These are phyloP conservation scores for Rhombomys opimus DNA, from an alignment of 2,113 vertebrate species.

Conservation along the genomic window DNA sequence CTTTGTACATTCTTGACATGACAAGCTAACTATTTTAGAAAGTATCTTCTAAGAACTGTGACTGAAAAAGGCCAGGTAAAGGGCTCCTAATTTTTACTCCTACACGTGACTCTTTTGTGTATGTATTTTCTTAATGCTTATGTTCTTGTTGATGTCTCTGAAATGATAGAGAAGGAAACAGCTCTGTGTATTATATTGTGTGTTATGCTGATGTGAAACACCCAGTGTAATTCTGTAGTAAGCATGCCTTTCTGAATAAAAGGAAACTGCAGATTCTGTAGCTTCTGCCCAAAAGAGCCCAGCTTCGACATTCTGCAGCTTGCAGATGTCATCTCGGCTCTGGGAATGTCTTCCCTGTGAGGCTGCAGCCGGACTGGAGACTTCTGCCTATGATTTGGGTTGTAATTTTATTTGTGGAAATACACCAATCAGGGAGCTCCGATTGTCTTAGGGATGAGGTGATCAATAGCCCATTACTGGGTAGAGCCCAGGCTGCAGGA, in stretches of 20 bases:
- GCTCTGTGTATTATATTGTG: not conserved
- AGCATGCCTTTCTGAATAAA: constrained; percentile 32
- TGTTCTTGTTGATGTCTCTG: constrained; percentile 10
- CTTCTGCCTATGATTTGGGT: constrained; percentile 76
- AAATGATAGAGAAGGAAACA: not conserved
- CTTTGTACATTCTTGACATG: not conserved
- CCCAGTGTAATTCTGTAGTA: not conserved
- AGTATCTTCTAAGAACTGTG: constrained; percentile 23
- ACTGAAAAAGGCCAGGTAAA: not conserved
- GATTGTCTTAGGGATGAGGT: constrained; percentile 86
- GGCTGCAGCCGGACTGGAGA: constrained; percentile 74
- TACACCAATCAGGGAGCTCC: constrained; percentile 86
- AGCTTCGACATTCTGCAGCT: constrained; percentile 71
- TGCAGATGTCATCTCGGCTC: constrained; percentile 61
- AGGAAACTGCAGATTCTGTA: constrained; percentile 30
- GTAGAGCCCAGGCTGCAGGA: constrained; percentile 88
- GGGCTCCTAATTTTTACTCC: not conserved
- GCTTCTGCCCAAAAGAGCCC: constrained; percentile 55
- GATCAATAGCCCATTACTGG: constrained; percentile 92
- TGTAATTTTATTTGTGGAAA: constrained; percentile 80
- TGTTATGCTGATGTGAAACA: not conserved
- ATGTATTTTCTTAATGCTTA: constrained; percentile 22
- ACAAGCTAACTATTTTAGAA: constrained; percentile 22
- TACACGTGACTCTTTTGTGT: not conserved
- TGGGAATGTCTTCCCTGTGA: constrained; percentile 64